These are phyloP conservation scores for Tympanoctomys barrerae DNA, from an alignment of 2,797 vertebrate species.

Conservation along the genomic window DNA sequence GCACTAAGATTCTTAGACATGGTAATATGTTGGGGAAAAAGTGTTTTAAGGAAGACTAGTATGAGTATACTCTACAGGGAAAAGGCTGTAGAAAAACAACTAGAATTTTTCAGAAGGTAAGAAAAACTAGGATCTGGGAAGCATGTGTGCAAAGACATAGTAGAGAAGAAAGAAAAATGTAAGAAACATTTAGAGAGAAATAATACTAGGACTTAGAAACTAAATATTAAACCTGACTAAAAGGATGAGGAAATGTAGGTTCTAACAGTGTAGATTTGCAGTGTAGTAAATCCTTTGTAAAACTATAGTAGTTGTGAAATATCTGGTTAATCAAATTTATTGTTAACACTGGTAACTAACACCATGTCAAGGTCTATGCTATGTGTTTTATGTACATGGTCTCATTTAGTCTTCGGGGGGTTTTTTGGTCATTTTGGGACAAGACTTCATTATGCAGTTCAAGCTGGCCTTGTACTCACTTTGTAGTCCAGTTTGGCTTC, in stretches of 20 bases:
- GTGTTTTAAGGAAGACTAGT: constrained; percentile 51
- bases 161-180: constrained; percentile 17
- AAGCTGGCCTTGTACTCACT: neutral
- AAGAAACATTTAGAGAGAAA: constrained; percentile 38
- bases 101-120: constrained; percentile 47
- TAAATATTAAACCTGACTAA: constrained; percentile 40
- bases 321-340: constrained; percentile 49
- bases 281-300: constrained; percentile 16
- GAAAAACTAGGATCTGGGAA: constrained; percentile 24
- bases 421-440: neutral
- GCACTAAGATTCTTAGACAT: constrained; percentile 28
- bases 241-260: constrained; percentile 40
- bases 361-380: neutral
- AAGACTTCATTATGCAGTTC: neutral
- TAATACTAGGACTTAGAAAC: constrained; percentile 4
- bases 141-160: neutral
- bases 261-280: constrained; percentile 46
- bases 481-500: neutral
- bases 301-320: constrained; percentile 56
- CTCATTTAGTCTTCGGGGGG: constrained; percentile 10
- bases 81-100: constrained; percentile 17
- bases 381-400: constrained; percentile 52
- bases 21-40: neutral
- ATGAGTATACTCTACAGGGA: neutral
- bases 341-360: neutral